phyloP scores from a whole-genome alignment of 2,888 invertebrate genomes.

The Acleris laterana region DNA sequence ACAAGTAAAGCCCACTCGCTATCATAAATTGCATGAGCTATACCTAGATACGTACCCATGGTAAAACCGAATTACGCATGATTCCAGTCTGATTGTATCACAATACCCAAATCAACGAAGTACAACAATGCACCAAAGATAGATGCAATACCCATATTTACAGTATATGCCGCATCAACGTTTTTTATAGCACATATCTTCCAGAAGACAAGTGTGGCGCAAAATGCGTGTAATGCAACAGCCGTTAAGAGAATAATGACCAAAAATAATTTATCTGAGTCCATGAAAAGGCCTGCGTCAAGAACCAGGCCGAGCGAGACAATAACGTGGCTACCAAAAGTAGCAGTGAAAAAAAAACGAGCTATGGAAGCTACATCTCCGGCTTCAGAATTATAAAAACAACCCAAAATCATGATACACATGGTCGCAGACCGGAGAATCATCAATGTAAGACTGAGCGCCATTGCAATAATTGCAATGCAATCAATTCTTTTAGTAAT shows the following conservation, averaged over 20 bases:
- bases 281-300: conserved; percentile 53
- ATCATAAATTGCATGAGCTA: no score
- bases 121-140: conserved; percentile 46
- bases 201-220: conserved; percentile 47
- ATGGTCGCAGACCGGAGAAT: conserved; percentile 53
- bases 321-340: conserved; percentile 55
- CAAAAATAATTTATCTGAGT: conserved; percentile 49
- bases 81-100: conserved; percentile 14
- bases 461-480: conserved; percentile 50
- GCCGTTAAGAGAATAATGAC: conserved; percentile 48
- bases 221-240: conserved; percentile 47
- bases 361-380: conserved; percentile 43
- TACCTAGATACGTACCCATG: no score
- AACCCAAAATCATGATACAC: conserved; percentile 50
- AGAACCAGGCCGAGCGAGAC: conserved; percentile 58
- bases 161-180: conserved; percentile 35
- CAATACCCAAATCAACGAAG: conserved; percentile 50
- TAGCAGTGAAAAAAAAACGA: conserved; percentile 57
- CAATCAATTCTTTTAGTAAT: neutral
- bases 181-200: conserved; percentile 43
- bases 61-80: no score
- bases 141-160: conserved; percentile 55
- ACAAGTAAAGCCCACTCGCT: no score
- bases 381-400: conserved; percentile 56
- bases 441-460: conserved; percentile 54